These are phyloP conservation scores for Lasiurus cinereus DNA, from an alignment of 2,113 vertebrate genomes.

Conservation along the genomic window DNA sequence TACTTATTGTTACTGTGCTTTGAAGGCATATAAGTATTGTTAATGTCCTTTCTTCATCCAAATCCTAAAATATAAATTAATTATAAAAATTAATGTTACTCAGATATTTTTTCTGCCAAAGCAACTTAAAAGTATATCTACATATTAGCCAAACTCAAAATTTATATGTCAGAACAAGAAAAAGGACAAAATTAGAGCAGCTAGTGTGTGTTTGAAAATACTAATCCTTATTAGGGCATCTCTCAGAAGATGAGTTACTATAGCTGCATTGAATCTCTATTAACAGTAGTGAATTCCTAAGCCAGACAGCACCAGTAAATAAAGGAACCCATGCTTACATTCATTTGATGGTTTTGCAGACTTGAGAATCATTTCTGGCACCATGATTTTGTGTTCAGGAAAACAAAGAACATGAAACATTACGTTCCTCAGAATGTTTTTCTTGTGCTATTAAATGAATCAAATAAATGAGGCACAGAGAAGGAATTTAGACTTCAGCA, in stretches of 20 bases:
- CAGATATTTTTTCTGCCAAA: background rate
- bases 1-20: background rate
- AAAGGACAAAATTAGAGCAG: conserved; percentile 78
- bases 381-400: conserved; percentile 76
- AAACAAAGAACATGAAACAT: conserved; percentile 78
- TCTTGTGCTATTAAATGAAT: conserved; percentile 41
- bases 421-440: conserved; percentile 42
- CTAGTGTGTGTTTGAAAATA: conserved; percentile 83
- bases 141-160: conserved; percentile 66
- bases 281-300: conserved; percentile 85
- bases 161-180: conserved; percentile 76
- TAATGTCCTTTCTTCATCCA: conserved; percentile 6
- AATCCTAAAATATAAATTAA: conserved; percentile 33
- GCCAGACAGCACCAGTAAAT: conserved; percentile 85
- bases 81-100: conserved; percentile 42
- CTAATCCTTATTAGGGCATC: conserved; percentile 89
- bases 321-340: conserved; percentile 85
- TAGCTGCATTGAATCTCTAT: conserved; percentile 84
- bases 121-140: conserved; percentile 39
- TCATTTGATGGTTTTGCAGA: conserved; percentile 82
- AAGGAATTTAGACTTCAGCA: conserved; percentile 46
- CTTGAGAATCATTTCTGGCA: conserved; percentile 79
- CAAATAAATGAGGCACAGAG: background rate
- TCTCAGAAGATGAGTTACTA: conserved; percentile 85
- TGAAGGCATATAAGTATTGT: background rate